A percentile compares a stretch with the other conserved stretches of the same genome.
phyloP scores from a whole-genome alignment of 2,113 vertebrate species.

The Eulemur rufifrons region DNA sequence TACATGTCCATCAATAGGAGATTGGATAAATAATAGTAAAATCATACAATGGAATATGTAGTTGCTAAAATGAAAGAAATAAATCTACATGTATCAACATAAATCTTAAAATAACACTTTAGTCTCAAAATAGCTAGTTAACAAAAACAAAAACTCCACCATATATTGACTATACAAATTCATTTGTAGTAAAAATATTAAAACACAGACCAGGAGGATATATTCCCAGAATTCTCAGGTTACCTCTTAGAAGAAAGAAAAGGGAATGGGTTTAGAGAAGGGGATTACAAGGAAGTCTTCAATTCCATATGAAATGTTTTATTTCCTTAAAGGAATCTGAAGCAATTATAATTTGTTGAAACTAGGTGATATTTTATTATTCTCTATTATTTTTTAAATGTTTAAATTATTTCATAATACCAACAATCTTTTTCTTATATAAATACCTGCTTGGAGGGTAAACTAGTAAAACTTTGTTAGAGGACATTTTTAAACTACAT shows the following conservation, averaged over 20 bases:
- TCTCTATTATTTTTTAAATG: constrained; percentile 18
- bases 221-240: not conserved
- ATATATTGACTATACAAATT: constrained; percentile 22
- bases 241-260: not conserved
- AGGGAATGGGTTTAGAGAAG: not conserved
- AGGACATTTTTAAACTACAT: constrained; percentile 3
- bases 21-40: not conserved
- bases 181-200: not conserved
- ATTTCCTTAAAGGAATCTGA: constrained; percentile 23
- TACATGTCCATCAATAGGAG: not conserved
- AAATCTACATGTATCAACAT: not conserved
- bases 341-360: constrained; percentile 31
- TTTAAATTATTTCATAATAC: constrained; percentile 1
- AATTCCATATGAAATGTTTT: constrained; percentile 11
- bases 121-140: constrained; percentile 12
- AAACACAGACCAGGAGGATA: not conserved
- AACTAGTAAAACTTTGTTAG: not conserved
- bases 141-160: not conserved
- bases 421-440: not conserved
- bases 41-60: not conserved
- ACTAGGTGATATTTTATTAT: constrained; percentile 25
- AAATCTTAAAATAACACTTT: not conserved
- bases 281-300: not conserved
- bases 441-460: not conserved
- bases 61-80: not conserved